These are phyloP conservation scores for Vanessa atalanta DNA, from an alignment of 1,140 invertebrate species.

Conservation along the genomic window DNA sequence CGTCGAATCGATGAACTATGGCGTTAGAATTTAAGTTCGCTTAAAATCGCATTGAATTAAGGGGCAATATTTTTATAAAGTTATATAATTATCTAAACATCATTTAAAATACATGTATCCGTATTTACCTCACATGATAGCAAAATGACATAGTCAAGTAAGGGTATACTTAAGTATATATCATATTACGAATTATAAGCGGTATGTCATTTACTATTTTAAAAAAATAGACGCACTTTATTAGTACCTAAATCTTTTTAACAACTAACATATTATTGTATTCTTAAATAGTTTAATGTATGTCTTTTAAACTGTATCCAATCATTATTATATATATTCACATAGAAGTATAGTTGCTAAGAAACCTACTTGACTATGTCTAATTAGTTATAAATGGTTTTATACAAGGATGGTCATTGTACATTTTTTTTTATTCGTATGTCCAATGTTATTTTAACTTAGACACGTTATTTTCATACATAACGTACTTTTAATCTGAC, in stretches of 20 bases:
- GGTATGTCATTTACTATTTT: not conserved
- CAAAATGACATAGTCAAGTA: conserved; percentile 1
- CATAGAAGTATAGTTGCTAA: not conserved
- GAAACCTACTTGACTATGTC: conserved; percentile 15
- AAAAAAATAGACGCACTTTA: not conserved
- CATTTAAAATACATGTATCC: conserved; percentile 7
- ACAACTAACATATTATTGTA: not conserved
- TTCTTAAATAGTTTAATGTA: not conserved
- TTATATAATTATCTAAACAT: conserved; percentile 15
- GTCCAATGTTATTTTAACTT: not conserved
- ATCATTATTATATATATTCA: not conserved
- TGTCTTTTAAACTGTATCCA: not conserved
- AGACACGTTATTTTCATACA: no score
- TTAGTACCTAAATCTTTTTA: not conserved
- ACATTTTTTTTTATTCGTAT: not conserved
- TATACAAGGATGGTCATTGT: conserved; percentile 1
- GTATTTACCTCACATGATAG: conserved; percentile 4
- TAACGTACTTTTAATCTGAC: no score
- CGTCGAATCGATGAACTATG: not conserved
- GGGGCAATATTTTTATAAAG: conserved; percentile 31
- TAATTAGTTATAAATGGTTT: conserved; percentile 8
- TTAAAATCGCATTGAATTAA: conserved; percentile 8
- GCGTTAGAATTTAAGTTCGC: not conserved
- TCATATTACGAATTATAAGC: not conserved
- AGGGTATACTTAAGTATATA: not conserved